Evolutionary conservation across 2,888 invertebrate species (phyloP).

Genomic region (Watsonalla binaria): DNA sequence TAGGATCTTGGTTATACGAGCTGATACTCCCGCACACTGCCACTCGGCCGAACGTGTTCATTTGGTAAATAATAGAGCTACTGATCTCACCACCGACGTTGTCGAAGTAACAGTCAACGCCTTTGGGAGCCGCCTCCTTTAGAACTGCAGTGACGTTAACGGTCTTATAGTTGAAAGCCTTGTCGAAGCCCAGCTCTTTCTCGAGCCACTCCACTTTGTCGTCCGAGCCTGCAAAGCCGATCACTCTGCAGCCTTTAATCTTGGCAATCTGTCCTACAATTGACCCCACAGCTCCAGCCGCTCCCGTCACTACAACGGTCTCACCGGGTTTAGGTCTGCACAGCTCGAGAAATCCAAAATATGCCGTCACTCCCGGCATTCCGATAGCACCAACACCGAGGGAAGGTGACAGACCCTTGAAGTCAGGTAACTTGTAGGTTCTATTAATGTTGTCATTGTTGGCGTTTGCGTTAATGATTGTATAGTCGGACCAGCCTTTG

Average conservation of each 20-base stretch:
- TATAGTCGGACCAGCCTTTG: slow-evolving; percentile 83
- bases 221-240: slow-evolving; percentile 85
- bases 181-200: slow-evolving; percentile 82
- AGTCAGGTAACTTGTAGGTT: slow-evolving; percentile 69
- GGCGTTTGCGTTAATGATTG: slow-evolving; percentile 32
- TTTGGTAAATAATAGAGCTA: slow-evolving; percentile 75
- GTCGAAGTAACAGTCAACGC: slow-evolving; percentile 87
- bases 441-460: slow-evolving; percentile 10
- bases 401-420: slow-evolving; percentile 74
- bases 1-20: slow-evolving; percentile 44
- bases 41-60: slow-evolving; percentile 70
- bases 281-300: slow-evolving; percentile 87
- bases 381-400: slow-evolving; percentile 81
- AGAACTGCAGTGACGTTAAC: slow-evolving; percentile 73
- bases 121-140: slow-evolving; percentile 81
- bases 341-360: slow-evolving; percentile 84
- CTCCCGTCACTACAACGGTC: slow-evolving; percentile 84
- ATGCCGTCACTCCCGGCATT: slow-evolving; percentile 85
- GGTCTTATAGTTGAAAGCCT: slow-evolving; percentile 85
- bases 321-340: slow-evolving; percentile 85
- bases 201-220: slow-evolving; percentile 83
- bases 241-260: slow-evolving; percentile 80
- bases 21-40: slow-evolving; percentile 52
- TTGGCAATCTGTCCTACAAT: slow-evolving; percentile 87
- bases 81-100: slow-evolving; percentile 85